A percentile compares a stretch with the other conserved stretches of the same genome.
phyloP scores from a whole-genome alignment of 1,140 invertebrate species.

The Centruroides sculpturatus region DNA sequence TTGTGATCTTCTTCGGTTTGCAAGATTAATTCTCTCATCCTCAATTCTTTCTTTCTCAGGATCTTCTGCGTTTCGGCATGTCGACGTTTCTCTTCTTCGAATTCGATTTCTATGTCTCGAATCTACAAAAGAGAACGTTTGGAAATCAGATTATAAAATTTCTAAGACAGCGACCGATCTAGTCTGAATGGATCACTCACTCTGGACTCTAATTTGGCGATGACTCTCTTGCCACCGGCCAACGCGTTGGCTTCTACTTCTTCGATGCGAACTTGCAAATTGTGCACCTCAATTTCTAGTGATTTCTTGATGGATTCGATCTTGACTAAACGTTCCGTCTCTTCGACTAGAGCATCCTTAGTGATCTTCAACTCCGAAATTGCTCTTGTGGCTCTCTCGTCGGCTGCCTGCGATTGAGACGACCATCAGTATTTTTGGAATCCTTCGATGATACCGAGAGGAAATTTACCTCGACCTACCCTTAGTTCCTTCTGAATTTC shows the following conservation, averaged over 20 bases:
- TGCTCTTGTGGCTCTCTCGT: constrained; percentile 86
- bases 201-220: constrained; percentile 91
- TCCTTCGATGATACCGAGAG: no score
- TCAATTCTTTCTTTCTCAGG: constrained; percentile 90
- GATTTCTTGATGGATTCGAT: constrained; percentile 95
- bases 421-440: no score
- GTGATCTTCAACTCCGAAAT: constrained; percentile 79
- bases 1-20: constrained; percentile 88
- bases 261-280: constrained; percentile 83
- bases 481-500: constrained; percentile 87
- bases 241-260: constrained; percentile 93
- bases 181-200: background rate
- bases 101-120: constrained; percentile 80
- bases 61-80: constrained; percentile 94
- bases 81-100: constrained; percentile 89
- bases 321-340: constrained; percentile 90
- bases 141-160: background rate
- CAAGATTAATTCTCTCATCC: constrained; percentile 82
- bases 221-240: constrained; percentile 88
- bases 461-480: constrained; percentile 36
- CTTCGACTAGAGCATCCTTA: constrained; percentile 81
- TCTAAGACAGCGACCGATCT: background rate
- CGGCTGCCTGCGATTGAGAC: constrained; percentile 37
- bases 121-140: constrained; percentile 31
- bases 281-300: constrained; percentile 92